phyloP scores from a whole-genome alignment of 2,113 vertebrate species.

The Seriola dumerili region DNA sequence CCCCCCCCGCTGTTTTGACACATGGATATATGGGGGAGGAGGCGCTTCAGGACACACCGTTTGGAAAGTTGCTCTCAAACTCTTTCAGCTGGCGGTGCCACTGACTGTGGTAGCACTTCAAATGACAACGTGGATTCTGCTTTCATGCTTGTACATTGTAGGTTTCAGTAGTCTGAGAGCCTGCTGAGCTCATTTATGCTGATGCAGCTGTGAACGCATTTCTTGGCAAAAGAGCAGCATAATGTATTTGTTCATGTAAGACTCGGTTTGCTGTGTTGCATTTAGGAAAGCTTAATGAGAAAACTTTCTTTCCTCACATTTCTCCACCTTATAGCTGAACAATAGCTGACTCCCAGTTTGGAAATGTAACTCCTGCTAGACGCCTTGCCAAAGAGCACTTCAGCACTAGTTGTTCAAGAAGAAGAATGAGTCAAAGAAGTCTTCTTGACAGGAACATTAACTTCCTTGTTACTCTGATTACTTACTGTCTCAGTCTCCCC shows the following conservation, averaged over 20 bases:
- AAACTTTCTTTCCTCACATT: no score
- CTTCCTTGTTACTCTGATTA: not conserved
- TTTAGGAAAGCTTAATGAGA: not conserved
- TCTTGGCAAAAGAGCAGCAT: not conserved
- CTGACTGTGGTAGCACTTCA: no score
- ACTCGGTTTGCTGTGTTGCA: not conserved
- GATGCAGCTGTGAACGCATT: constrained; percentile 10
- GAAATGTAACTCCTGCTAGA: not conserved
- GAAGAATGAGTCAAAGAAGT: not conserved
- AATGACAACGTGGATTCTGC: not conserved
- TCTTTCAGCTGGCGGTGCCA: not conserved
- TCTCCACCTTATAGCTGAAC: not conserved
- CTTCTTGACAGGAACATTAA: not conserved
- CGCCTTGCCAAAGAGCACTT: not conserved
- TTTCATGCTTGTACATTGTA: not conserved
- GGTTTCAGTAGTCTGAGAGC: not conserved
- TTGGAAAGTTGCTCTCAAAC: constrained; percentile 35
- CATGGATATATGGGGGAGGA: constrained; percentile 50
- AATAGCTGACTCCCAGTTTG: not conserved
- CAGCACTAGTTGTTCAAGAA: not conserved
- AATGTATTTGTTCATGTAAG: not conserved
- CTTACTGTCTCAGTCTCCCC: not conserved
- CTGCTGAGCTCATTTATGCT: not conserved
- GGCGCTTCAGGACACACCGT: constrained; percentile 27
- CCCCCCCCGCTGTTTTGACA: constrained; percentile 69